A percentile compares a stretch with the other conserved stretches of the same genome.
Evolutionary conservation across 2,888 invertebrate genomes (phyloP).

Genomic region (Folsomia manolachei): DNA sequence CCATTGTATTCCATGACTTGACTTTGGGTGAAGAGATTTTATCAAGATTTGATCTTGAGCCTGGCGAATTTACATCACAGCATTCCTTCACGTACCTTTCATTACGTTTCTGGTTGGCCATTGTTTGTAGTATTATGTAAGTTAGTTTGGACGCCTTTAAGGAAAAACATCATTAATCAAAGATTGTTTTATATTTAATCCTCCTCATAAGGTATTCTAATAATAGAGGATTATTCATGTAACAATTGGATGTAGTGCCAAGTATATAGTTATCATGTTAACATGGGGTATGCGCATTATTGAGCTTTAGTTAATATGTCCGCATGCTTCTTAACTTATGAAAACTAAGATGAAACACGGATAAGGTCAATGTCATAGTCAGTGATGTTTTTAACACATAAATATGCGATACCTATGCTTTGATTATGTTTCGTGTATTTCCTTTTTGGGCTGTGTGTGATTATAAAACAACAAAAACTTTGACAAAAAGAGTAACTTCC

Average conservation of each 20-base stretch:
- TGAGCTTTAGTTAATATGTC: background rate
- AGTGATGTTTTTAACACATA: background rate
- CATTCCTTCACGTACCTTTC: background rate
- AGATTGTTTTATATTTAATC: background rate
- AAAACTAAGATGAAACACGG: background rate
- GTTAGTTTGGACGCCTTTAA: no score
- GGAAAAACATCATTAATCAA: background rate
- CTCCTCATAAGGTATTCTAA: background rate
- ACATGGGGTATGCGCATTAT: no score
- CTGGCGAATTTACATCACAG: background rate
- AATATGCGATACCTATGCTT: no score
- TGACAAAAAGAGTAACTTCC: background rate
- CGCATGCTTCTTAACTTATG: background rate
- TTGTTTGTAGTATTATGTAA: no score
- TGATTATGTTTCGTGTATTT: no score
- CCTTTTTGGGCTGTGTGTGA: no score
- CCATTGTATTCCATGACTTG: no score
- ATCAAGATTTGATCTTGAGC: background rate
- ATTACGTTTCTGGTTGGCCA: no score
- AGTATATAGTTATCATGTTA: no score
- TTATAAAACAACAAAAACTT: no score
- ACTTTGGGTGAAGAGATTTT: background rate
- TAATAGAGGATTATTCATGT: background rate
- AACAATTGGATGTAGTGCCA: background rate
- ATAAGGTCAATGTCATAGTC: background rate